Evolutionary conservation across 1,140 invertebrate genomes (phyloP), one percentile per base, ranked within the genome.

Genomic region (Temnothorax longispinosus): DNA sequence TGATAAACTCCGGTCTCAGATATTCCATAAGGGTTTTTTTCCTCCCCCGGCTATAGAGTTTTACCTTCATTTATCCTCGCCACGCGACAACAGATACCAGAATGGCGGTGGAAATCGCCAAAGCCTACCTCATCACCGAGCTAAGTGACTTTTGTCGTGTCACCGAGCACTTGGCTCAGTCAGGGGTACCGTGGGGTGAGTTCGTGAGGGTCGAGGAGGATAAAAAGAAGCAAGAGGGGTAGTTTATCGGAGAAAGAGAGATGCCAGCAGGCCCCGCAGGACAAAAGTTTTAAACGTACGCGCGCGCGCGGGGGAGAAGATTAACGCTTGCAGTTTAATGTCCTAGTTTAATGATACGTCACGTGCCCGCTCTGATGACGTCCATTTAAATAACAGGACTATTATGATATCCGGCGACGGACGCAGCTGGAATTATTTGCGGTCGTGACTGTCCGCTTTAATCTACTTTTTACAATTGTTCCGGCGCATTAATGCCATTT

Each of bases 91-190:
- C 41, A 64, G 38, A 62, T 74, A 69, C 38, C 56, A 41, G 44
- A 76, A 84, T 18, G n/a, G 7, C 41, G 77, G 44, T 82, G 47
- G 81, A 90, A 88, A 85, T 90, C 81, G 62, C 60, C 60, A n/a
- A 85, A 76, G 58, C 75, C 72, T 56, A 47, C 6, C 54, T 89
- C 54, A 87, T 93, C 90, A 89, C 90, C 87, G 90, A 88, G 89
- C 88, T 93, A 93, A 93, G 91, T 92, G 93, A 93, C 90, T 93
- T 93, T 93, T 93, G 91, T 91, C 93, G 92, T 92, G 89, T 93
- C 91, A 93, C 80, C 80, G 86, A 85, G 91, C 88, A 92, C 92
- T 93, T 92, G 90, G 91, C 76, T 92, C 90, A 85, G 89, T 85
- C 86, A 86, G 64, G 69, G 65, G 47, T 88, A 27, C 44, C 47